Percentiles rank a stretch among this genome's conserved stretches.
Evolutionary conservation across 2,113 vertebrate species (phyloP).

Genomic region (Zosterops japonicus): DNA sequence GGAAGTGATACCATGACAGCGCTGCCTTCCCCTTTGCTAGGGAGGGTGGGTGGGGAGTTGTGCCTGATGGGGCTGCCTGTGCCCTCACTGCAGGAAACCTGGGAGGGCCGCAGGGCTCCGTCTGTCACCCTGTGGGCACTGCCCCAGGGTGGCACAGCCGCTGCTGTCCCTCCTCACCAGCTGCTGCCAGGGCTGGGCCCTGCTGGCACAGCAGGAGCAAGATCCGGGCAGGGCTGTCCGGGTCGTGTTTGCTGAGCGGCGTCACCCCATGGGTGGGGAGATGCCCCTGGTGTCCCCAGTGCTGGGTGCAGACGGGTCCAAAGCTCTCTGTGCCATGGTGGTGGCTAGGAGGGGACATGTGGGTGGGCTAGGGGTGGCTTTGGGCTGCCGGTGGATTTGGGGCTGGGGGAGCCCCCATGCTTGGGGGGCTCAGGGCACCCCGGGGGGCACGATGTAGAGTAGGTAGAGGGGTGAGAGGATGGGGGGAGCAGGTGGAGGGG

Average conservation of each 20-base stretch:
- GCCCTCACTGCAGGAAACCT: rapidly evolving
- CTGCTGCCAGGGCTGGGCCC: not conserved
- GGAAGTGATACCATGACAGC: rapidly evolving
- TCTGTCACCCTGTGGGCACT: not conserved
- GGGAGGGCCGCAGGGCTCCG: not conserved
- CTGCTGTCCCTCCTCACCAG: rapidly evolving
- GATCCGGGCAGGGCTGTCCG: not conserved
- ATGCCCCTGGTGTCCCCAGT: rapidly evolving
- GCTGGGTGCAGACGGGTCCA: not conserved
- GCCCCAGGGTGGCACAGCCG: not conserved
- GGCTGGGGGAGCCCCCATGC: not conserved
- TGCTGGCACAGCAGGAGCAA: not conserved
- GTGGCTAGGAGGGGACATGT: rapidly evolving
- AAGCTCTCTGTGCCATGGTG: not conserved
- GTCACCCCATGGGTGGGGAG: not conserved
- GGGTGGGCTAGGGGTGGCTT: not conserved
- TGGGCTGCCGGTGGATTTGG: not conserved
- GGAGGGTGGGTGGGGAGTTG: too few relatives aligned
- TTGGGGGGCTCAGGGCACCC: not conserved
- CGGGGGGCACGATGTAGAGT: not conserved
- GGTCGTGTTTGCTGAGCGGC: not conserved
- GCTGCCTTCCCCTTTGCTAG: not conserved
- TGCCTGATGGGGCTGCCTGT: not conserved
- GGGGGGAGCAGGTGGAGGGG: rapidly evolving
- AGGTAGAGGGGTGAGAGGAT: not conserved